Conservation (phyloP, 2,888 invertebrate species). For the Megalurothrips usitatus region DNA sequence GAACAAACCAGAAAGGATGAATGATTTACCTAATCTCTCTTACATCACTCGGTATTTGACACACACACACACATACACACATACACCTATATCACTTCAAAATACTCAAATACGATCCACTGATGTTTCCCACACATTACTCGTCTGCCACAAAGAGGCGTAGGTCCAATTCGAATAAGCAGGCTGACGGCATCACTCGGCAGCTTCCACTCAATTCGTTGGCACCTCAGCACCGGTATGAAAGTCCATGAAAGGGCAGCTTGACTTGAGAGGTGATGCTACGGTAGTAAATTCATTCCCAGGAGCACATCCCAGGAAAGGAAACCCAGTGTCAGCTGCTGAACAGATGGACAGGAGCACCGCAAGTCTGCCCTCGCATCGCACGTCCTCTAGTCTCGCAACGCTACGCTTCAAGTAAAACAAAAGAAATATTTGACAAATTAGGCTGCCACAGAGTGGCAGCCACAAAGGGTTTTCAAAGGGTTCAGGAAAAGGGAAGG, state of each 20-base stretch:
- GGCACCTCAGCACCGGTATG: neutral
- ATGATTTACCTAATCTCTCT: no score
- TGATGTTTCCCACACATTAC: no score
- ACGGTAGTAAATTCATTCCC: neutral
- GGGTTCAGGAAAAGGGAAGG: no score
- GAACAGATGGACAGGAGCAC: neutral
- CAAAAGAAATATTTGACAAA: conserved; percentile 14
- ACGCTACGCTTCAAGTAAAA: conserved; percentile 7
- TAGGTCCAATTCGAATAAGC: neutral
- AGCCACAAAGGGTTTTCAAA: neutral
- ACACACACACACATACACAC: no score
- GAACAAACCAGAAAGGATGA: no score
- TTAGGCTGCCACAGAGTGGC: neutral
- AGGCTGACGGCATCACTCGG: neutral
- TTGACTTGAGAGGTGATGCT: neutral
- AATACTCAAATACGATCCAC: neutral
- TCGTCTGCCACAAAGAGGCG: neutral
- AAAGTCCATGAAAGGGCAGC: neutral
- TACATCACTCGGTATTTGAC: no score
- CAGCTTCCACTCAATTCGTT: neutral
- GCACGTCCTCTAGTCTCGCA: conserved; percentile 8
- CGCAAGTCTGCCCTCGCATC: neutral
- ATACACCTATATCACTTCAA: neutral
- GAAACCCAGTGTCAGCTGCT: neutral
- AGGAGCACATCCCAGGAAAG: neutral